Percentiles rank a stretch among this genome's conserved stretches.
Conservation (phyloP, 1,140 invertebrate genomes). For the Caenorhabditis latens region DNA sequence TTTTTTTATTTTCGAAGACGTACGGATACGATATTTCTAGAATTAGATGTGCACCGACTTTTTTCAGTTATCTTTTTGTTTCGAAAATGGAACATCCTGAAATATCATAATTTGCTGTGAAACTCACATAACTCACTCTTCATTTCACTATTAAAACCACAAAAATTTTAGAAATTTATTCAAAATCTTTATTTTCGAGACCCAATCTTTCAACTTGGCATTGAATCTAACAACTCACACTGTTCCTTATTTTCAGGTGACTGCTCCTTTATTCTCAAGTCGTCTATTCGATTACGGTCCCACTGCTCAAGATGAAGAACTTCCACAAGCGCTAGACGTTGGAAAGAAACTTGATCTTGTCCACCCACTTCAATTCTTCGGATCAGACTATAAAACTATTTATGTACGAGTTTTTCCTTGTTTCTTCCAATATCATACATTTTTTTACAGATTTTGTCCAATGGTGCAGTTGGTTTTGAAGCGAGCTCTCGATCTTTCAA, state of each 20-base stretch:
- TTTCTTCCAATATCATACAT: background rate
- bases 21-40: no score
- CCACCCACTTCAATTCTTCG: slow-evolving; percentile 74
- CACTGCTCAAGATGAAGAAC: slow-evolving; percentile 70
- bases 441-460: slow-evolving; percentile 63
- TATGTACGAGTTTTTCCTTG: slow-evolving; percentile 68
- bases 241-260: slow-evolving; percentile 70
- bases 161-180: no score
- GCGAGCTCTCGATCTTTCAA: slow-evolving; percentile 67
- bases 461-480: slow-evolving; percentile 77
- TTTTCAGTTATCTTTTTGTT: no score
- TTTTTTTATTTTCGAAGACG: no score
- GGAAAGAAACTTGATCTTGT: slow-evolving; percentile 71
- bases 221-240: no score
- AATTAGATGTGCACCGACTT: no score
- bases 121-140: no score
- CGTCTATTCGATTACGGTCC: slow-evolving; percentile 77
- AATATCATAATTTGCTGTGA: no score
- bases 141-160: no score
- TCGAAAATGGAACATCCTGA: no score
- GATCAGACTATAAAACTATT: slow-evolving; percentile 70
- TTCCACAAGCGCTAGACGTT: slow-evolving; percentile 71
- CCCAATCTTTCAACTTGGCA: no score
- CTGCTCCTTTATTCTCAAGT: slow-evolving; percentile 75
- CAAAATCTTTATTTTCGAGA: no score